Conservation (phyloP, 2,888 invertebrate species). For the Epiblema foenella region DNA sequence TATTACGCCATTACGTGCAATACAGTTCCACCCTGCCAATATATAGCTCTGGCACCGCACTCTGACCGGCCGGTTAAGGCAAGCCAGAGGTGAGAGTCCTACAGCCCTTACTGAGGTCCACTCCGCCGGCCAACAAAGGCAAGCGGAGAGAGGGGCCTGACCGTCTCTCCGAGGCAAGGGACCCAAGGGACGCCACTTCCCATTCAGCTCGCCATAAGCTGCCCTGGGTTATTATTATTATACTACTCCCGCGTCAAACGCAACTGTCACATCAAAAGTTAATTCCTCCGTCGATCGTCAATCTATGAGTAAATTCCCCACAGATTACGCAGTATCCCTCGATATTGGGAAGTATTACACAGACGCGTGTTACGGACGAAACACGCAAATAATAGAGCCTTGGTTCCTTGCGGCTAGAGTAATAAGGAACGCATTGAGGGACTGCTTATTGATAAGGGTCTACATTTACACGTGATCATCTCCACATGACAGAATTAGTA, state of each 20-base stretch:
- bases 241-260: not conserved
- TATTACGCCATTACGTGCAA: no score
- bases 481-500: conserved; percentile 17
- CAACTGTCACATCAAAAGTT: conserved; percentile 3
- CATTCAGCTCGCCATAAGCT: no score
- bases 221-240: no score
- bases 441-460: conserved; percentile 27
- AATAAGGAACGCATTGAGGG: conserved; percentile 27
- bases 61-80: no score
- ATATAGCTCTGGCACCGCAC: no score
- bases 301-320: conserved; percentile 19
- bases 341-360: conserved; percentile 34
- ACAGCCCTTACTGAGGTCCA: no score
- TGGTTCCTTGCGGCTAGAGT: conserved; percentile 16
- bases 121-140: no score
- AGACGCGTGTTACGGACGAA: conserved; percentile 22
- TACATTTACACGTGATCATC: conserved; percentile 18
- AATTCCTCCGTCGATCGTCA: conserved; percentile 23
- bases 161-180: no score
- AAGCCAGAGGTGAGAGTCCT: no score
- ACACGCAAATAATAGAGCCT: conserved; percentile 31
- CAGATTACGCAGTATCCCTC: conserved; percentile 27
- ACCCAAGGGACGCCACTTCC: no score
- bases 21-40: no score
- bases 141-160: no score